phyloP scores from a whole-genome alignment of 2,113 vertebrate species.

The Hyperopisus bebe region DNA sequence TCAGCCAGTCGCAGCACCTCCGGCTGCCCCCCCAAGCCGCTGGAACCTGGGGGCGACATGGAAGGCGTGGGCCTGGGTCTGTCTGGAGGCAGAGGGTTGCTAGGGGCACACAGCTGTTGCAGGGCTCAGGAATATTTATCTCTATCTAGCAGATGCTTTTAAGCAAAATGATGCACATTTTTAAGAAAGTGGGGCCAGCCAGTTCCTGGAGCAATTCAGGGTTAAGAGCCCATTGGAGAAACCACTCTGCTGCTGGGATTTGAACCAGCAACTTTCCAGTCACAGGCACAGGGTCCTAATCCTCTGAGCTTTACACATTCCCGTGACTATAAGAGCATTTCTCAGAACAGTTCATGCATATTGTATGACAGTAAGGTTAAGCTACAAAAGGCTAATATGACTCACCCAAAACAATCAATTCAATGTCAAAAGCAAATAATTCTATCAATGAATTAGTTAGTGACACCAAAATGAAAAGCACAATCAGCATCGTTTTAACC shows the following conservation, averaged over 20 bases:
- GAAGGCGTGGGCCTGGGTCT: background rate
- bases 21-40: slow-evolving; percentile 61
- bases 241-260: background rate
- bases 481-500: background rate
- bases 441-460: background rate
- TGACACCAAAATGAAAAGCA: background rate
- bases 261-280: background rate
- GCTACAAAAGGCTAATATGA: background rate
- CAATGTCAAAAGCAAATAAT: background rate
- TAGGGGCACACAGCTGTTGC: background rate
- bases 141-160: background rate
- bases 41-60: slow-evolving; percentile 66
- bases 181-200: background rate
- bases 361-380: background rate
- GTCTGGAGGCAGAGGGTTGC: background rate
- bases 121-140: background rate
- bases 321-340: background rate
- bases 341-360: background rate
- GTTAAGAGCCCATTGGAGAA: background rate
- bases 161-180: background rate
- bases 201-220: background rate
- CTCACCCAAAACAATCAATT: background rate
- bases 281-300: background rate
- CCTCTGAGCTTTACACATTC: background rate
- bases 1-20: slow-evolving; percentile 83